Base-by-base conservation (phyloP, 2,797 vertebrate genomes). In the Acropternis orthonyx region DNA sequence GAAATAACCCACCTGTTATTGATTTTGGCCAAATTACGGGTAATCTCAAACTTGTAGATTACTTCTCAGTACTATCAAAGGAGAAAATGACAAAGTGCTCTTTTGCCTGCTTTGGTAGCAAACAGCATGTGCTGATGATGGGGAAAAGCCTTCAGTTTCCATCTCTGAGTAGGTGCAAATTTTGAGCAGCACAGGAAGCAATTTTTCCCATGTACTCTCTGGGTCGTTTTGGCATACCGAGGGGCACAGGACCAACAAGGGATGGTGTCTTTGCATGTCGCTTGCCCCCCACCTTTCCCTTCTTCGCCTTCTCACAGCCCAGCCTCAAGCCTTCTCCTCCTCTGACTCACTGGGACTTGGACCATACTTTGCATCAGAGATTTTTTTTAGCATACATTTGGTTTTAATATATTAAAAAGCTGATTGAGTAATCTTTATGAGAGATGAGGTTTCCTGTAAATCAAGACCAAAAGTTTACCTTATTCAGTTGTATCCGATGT, bases 1-100 rank as follows among this genome's bases (percentile, higher is more conserved):
- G 94, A 96, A 97, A 97, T 89, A 97, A 92, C 49, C 54, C 87
- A 94, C 76, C 90, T 96, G 88, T 8, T 91, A 95, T 89, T 97
- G 93, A 92, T 97, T 97, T 96, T 95, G 92, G 81, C 88, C 75
- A 85, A 94, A 92, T 75, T 86, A 69, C 4, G 66, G 82, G 37
- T 80, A 94, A 77, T 93, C 82, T 62, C 67, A 91, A 92, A 93
- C 71, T 96, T 89, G 89, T 22, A 94, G 83, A 83, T 96, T 95
- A 80, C 63, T 68, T 95, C 85, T 97, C 63, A 86, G 22, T 58
- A 7, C 19, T 84, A n/a, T 49, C 69, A 69, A 89, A 95, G 32
- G 8, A 75, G 10, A 88, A 93, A 81, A 89, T 0, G 7, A 73
- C 34, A 51, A 84, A 58, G 12, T 17, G n/a, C 14, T 56, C 36